Base-by-base conservation (phyloP, 2,888 invertebrate species). In the Netelia inedita region DNA sequence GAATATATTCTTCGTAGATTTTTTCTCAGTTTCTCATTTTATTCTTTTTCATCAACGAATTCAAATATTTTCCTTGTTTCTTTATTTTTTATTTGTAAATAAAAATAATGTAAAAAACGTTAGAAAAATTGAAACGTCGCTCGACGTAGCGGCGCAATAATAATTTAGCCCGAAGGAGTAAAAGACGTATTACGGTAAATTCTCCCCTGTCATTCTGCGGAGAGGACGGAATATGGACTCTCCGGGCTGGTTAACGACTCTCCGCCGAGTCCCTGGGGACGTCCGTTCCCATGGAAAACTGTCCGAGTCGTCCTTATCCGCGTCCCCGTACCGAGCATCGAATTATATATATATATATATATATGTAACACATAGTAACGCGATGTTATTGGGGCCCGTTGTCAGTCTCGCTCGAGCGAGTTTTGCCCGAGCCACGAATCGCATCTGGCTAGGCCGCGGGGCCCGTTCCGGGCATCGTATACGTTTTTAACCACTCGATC, bases 301-400 rank as follows among this genome's bases (percentile, higher is more conserved):
- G 71, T 50, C 61, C 65, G 65, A 73, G 71, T 71, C 57, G 46
- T 76, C 90, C 91, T 89, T 90, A 90, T 90, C 87, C 83, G 88
- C 87, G 80, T 84, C 85, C 85, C 85, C 87, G 88, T 53, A 1
- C 8, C 10, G 41, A 14, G n/a, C 28, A 0, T 57, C 41, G 41
- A 9, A 16, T 19, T 68, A 50, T 50, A 66, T 66, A 19, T 46
- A 23, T 46, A 23, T 43, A 50, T 63, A 35, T 63, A 35, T 35
- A 35, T 35, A 35, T 35, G 35, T 6, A 19, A 57, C 16, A 16
- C 16, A 19, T 61, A 46, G 61, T 59, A 53, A 35, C 10, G 59
- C 50, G 9, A 46, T 23, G 57, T 71, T 79, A 79, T 79, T 53
- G 61, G 81, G 73, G 50, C 61, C 68, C 50, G 61, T 43, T 41